Base-by-base conservation (phyloP, 2,113 vertebrate genomes). In the Osmerus mordax region DNA sequence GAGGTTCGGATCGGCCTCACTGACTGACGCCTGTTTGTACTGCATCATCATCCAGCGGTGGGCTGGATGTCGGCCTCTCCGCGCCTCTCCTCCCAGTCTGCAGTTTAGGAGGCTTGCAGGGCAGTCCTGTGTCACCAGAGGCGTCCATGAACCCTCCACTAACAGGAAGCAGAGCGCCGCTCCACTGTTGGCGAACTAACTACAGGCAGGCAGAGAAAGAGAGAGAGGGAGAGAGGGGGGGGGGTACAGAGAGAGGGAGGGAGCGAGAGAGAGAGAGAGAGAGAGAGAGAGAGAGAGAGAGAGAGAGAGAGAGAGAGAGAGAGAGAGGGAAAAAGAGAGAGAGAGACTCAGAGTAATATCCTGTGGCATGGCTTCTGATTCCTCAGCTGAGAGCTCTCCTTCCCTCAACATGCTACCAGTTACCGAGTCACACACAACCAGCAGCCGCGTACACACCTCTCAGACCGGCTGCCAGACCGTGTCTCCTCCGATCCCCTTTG, bases 321-420 rank as follows among this genome's bases (percentile, higher is more conserved):
- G 41, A 11, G 65, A 64, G 14, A 65, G 55, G 23, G 29, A 77
- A 79, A 47, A 9, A 47, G 1, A 47, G 4, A 64, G 62, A 83
- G 74, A 82, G 72, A 83, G 76, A 81, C 73, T 74, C n/a, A 36
- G 73, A 84, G 84, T 87, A 91, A 91, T 91, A 86, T 89, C 86
- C 86, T 90, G 88, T 87, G 85, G 82, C 72, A 80, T 61, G 72
- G 83, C 78, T 78, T 83, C 66, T 83, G 75, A 84, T 80, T 81
- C 78, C 79, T 68, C 58, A 16, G 70, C 73, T 75, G 71, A 82
- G 86, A 81, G 84, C 84, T 77, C 75, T 7, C 41, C 7, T 47
- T 63, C 61, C 32, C 70, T 73, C 80, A 84, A 81, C 76, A 73
- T 85, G 78, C 83, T 75, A 66, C 67, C 53, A 76, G 79, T 86